Evolutionary conservation across 2,888 invertebrate genomes (phyloP), one percentile per base, ranked within the genome.

Genomic region (Acleris emargana): DNA sequence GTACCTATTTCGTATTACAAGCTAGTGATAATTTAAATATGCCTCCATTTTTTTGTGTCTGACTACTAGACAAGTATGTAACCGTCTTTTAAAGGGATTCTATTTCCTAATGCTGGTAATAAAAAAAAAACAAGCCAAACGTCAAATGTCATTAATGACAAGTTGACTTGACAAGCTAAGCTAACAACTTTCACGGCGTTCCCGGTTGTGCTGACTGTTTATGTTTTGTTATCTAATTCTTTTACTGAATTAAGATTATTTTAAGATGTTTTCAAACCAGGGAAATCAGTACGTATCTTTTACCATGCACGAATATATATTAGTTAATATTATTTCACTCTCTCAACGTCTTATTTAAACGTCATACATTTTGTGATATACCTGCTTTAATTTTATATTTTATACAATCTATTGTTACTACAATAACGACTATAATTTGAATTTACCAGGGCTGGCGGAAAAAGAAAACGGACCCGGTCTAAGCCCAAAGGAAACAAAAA

Each of bases 251-350:
- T 18, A 17, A 18, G 3, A 18, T 38, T 32, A 38, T 38, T 38
- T 18, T 17, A 20, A 20, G 13, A 38, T 38, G 32, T 20, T 13
- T 38, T 7, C 42, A 20, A 42, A 42, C 42, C 54, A 20, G 42
- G 54, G 20, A 54, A 42, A 42, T 16, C 20, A 16, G 54, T 54
- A 42, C 18, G 54, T 42, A 7, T n/a, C 45, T 45, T n/a, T 17
- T n/a, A 6, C 13, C 5, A 7, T n/a, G 16, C 22, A 5, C 45
- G 3, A 6, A 13, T 38, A 38, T 38, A 38, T 38, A 38, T 4
- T 38, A 13, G 13, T 4, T 11, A 2, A 4, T 4, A 13, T 38
- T 13, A 4, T 13, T 13, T 13, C 38, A 13, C 38, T 13, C 13
- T 13, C 1, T 38, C 13, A 4, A 38, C 38, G 38, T 38, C 13